phyloP scores from a whole-genome alignment of 1,140 invertebrate species.

The Saccostrea cuccullata region DNA sequence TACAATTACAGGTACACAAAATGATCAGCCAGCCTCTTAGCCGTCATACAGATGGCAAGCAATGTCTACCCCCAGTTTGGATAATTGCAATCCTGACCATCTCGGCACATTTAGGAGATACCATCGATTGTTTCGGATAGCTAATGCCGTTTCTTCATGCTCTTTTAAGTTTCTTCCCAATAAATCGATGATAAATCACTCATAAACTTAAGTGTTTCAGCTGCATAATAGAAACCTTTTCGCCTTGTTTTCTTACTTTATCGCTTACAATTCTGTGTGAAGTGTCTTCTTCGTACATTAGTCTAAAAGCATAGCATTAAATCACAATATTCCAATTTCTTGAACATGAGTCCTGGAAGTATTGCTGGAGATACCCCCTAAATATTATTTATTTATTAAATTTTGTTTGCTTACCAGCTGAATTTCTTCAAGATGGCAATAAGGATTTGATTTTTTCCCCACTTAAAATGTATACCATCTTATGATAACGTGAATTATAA shows the following conservation, averaged over 20 bases:
- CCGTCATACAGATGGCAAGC: not conserved
- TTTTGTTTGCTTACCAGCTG: too few relatives aligned
- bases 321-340: too few relatives aligned
- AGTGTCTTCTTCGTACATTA: too few relatives aligned
- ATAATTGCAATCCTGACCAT: not conserved
- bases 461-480: too few relatives aligned
- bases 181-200: conserved; percentile 1
- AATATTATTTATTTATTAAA: too few relatives aligned
- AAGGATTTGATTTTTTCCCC: too few relatives aligned
- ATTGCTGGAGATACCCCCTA: too few relatives aligned
- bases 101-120: conserved; percentile 6
- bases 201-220: conserved; percentile 1
- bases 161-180: conserved; percentile 11
- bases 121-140: not conserved
- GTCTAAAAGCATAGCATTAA: too few relatives aligned
- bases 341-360: too few relatives aligned
- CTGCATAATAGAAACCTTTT: not conserved
- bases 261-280: too few relatives aligned
- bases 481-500: too few relatives aligned
- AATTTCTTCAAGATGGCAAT: too few relatives aligned
- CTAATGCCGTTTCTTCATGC: conserved; percentile 2
- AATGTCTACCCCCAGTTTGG: not conserved
- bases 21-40: not conserved
- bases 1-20: not conserved
- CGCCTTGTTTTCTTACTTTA: not conserved